phyloP scores from a whole-genome alignment of 2,113 vertebrate genomes.

The Steatornis caripensis region DNA sequence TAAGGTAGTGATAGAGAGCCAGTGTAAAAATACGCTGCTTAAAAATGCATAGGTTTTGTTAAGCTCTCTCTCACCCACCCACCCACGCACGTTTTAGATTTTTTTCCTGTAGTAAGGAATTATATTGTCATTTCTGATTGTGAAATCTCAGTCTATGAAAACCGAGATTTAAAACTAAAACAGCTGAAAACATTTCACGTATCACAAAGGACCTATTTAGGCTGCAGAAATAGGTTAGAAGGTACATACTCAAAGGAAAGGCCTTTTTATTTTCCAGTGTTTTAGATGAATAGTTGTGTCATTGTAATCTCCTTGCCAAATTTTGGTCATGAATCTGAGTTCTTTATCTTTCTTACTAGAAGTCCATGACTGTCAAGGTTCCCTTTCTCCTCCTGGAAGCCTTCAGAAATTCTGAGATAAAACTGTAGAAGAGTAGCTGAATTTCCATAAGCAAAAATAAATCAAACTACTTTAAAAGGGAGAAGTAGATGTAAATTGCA shows the following conservation, averaged over 20 bases:
- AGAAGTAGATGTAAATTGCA: not conserved
- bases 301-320: not conserved
- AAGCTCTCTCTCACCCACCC: not conserved
- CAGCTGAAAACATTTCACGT: not conserved
- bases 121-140: not conserved
- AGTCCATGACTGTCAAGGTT: not conserved
- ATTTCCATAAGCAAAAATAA: not conserved
- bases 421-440: not conserved
- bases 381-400: not conserved
- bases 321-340: not conserved
- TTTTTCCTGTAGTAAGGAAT: not conserved
- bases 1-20: not conserved
- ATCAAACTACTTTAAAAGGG: not conserved
- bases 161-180: not conserved
- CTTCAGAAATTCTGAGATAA: not conserved
- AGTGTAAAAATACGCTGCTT: not conserved
- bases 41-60: not conserved
- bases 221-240: not conserved
- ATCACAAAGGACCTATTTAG: not conserved
- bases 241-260: not conserved
- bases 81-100: accelerated
- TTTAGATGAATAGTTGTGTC: not conserved
- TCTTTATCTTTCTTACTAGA: not conserved
- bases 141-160: not conserved
- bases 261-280: not conserved